Evolutionary conservation across 2,113 vertebrate genomes (phyloP).

Genomic region (Pipa parva): DNA sequence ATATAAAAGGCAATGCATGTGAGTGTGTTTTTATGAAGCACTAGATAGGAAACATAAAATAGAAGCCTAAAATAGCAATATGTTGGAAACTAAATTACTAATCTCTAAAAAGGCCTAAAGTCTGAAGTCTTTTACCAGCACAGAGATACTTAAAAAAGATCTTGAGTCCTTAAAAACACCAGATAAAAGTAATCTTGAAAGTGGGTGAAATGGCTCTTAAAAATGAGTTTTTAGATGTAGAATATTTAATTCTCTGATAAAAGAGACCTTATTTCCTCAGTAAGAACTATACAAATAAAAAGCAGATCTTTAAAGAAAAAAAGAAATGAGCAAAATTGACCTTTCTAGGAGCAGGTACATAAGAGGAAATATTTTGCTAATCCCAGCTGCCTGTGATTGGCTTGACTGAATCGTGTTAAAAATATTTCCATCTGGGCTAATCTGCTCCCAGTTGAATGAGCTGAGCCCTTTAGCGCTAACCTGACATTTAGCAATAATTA

Average conservation of each 20-base stretch:
- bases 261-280: slow-evolving; percentile 65
- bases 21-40: slow-evolving; percentile 46
- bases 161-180: slow-evolving; percentile 49
- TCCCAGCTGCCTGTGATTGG: slow-evolving; percentile 81
- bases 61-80: slow-evolving; percentile 51
- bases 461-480: slow-evolving; percentile 83
- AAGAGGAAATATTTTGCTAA: slow-evolving; percentile 88
- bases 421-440: slow-evolving; percentile 90
- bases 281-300: slow-evolving; percentile 58
- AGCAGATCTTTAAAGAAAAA: slow-evolving; percentile 74
- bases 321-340: slow-evolving; percentile 85
- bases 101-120: slow-evolving; percentile 42
- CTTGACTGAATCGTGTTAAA: slow-evolving; percentile 75
- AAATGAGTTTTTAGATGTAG: slow-evolving; percentile 64
- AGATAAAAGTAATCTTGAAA: slow-evolving; percentile 70
- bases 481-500: slow-evolving; percentile 95
- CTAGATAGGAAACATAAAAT: slow-evolving; percentile 57
- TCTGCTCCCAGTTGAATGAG: slow-evolving; percentile 86
- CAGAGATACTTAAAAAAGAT: slow-evolving; percentile 44
- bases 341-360: slow-evolving; percentile 85
- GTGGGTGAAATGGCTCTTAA: slow-evolving; percentile 67
- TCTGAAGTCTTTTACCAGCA: slow-evolving; percentile 22
- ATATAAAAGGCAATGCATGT: slow-evolving; percentile 54
- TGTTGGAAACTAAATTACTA: slow-evolving; percentile 43
- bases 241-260: slow-evolving; percentile 82